phyloP scores from a whole-genome alignment of 2,797 vertebrate genomes.

The Pampus argenteus region DNA sequence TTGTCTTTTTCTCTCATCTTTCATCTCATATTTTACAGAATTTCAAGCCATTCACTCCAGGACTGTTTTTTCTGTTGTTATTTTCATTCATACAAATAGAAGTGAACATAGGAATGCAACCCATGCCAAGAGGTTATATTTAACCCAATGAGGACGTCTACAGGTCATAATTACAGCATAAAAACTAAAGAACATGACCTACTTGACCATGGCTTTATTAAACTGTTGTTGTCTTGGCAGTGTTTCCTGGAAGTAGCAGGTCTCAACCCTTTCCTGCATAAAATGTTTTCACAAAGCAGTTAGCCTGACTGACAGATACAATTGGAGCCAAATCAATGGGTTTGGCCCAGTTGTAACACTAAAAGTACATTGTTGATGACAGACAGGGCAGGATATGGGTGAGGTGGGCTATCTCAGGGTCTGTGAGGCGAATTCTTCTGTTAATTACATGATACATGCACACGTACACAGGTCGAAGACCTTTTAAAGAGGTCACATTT shows the following conservation, averaged over 20 bases:
- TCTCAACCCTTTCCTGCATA: slow-evolving; percentile 34
- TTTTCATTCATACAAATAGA: neutral
- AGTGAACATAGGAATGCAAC: slow-evolving; percentile 1
- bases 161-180: slow-evolving; percentile 2
- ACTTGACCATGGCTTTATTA: slow-evolving; percentile 14
- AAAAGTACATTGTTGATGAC: slow-evolving; percentile 2
- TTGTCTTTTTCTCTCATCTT: neutral
- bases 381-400: slow-evolving; percentile 10
- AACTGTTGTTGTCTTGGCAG: slow-evolving; percentile 25
- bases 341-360: slow-evolving; percentile 15
- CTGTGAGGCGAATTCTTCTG: slow-evolving; percentile 33
- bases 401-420: slow-evolving; percentile 63
- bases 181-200: slow-evolving; percentile 10
- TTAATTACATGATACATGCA: slow-evolving; percentile 22
- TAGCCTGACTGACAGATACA: slow-evolving; percentile 16
- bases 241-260: slow-evolving; percentile 30
- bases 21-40: neutral
- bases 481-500: slow-evolving; percentile 7
- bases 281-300: slow-evolving; percentile 30
- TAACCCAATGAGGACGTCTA: neutral
- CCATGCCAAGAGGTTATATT: slow-evolving; percentile 4
- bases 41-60: neutral
- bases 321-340: slow-evolving; percentile 5
- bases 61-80: neutral
- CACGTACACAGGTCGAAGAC: slow-evolving; percentile 16